Base-by-base conservation (phyloP, 2,797 vertebrate genomes). In the Sciurus vulgaris region DNA sequence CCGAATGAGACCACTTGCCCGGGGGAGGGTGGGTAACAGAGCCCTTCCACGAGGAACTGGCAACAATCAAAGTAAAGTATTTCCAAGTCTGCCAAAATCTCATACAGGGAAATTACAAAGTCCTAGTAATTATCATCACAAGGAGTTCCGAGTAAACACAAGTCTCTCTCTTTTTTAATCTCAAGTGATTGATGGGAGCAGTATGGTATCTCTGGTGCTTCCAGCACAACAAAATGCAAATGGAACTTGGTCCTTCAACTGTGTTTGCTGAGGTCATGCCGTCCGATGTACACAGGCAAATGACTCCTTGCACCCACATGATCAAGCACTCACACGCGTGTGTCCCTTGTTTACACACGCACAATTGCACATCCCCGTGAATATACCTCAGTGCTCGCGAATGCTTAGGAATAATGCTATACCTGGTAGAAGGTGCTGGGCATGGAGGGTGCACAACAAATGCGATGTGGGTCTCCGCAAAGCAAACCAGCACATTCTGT, bases 241-340 rank as follows among this genome's bases (percentile, higher is more conserved):
- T 2, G 6, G 56, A 73, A 47, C 10, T 38, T 70, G 4, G 24
- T 28, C 7, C 0, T 12, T 49, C 77, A 7, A 69, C 28, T 7
- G 49, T 73, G 7, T 2, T 22, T 0, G 1, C 54, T 5, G n/a
- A 65, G 41, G 73, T 14, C 47, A 9, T 3, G 18, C 5, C 33
- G 1, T 2, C 0, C 22, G 63, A 56, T 15, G 7, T 9, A 10
- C 38, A 13, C 26, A 61, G 8, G 18, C 77, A 56, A 24, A 56
- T 12, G 51, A 13, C 35, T 22, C 11, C 85, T 44, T 13, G n/a
- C 26, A 77, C 26, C 35, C 22, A 0, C 33, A 13, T 0, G 11
- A 54, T 56, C 9, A 3, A 47, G 18, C 33, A 22, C 10, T 72
- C n/a, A 30, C 1, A 7, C 0, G 0, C 0, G 0, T 5, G 28